phyloP scores from a whole-genome alignment of 2,113 vertebrate genomes.

The Puma concolor region DNA sequence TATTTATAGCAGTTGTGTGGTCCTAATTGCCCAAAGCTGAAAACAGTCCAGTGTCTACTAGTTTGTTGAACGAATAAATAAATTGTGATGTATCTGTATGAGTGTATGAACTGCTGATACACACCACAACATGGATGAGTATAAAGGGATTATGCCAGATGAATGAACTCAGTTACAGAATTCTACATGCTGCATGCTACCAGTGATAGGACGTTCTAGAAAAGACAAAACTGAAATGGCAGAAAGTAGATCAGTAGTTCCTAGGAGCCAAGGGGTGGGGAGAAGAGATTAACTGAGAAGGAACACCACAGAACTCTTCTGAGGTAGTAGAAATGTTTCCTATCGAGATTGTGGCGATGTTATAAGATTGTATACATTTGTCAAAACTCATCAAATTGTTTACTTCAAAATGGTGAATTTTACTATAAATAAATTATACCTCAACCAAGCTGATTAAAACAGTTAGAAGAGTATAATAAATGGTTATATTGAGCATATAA shows the following conservation, averaged over 20 bases:
- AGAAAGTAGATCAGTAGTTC: not conserved
- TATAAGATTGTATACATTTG: not conserved
- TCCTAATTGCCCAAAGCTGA: not conserved
- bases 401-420: not conserved
- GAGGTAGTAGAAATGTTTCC: not conserved
- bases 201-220: not conserved
- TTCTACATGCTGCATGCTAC: not conserved
- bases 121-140: not conserved
- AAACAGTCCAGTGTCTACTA: not conserved
- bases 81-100: not conserved
- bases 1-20: not conserved
- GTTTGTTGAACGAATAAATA: not conserved
- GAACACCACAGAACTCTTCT: not conserved
- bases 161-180: not conserved
- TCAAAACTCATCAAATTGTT: not conserved
- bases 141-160: not conserved
- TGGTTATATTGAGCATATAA: conserved; percentile 8
- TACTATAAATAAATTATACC: not conserved
- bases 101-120: not conserved
- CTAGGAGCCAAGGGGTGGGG: not conserved
- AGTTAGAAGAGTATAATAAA: not conserved
- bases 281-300: not conserved
- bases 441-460: not conserved
- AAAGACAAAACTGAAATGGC: not conserved
- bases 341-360: not conserved